Conservation (phyloP, 2,797 vertebrate genomes). For the Rhabdophis nuchalis region DNA sequence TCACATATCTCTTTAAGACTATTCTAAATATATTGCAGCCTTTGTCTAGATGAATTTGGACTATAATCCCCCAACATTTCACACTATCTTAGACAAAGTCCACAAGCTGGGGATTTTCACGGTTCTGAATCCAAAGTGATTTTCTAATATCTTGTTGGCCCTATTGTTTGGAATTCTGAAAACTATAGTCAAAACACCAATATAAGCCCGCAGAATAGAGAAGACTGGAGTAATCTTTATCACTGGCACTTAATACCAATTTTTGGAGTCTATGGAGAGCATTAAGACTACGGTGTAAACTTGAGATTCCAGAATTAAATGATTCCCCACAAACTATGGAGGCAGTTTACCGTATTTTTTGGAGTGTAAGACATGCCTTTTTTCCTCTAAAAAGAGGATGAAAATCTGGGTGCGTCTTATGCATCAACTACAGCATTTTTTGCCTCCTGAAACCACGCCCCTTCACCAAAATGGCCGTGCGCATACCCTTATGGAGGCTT, state of each 20-base stretch:
- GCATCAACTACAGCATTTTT: no score
- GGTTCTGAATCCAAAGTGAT: neutral
- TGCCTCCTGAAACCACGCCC: no score
- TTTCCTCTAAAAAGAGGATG: no score
- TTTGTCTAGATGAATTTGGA: neutral
- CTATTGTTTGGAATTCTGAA: neutral
- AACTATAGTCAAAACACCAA: neutral
- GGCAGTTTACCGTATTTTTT: no score
- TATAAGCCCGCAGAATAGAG: neutral
- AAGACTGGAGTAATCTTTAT: neutral
- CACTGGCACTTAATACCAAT: neutral
- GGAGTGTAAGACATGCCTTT: no score
- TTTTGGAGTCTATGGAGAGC: neutral
- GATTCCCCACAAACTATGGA: neutral
- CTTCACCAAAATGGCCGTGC: no score
- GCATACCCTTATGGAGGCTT: no score
- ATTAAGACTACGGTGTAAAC: neutral
- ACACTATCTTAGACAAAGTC: neutral
- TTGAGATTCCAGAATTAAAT: neutral
- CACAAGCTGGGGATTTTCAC: neutral
- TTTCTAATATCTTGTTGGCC: neutral
- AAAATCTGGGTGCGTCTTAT: no score
- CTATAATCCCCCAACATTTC: neutral
- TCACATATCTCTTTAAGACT: neutral
- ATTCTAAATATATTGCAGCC: neutral